Conservation (phyloP, 2,888 invertebrate species). For the Alsophila aescularia region DNA sequence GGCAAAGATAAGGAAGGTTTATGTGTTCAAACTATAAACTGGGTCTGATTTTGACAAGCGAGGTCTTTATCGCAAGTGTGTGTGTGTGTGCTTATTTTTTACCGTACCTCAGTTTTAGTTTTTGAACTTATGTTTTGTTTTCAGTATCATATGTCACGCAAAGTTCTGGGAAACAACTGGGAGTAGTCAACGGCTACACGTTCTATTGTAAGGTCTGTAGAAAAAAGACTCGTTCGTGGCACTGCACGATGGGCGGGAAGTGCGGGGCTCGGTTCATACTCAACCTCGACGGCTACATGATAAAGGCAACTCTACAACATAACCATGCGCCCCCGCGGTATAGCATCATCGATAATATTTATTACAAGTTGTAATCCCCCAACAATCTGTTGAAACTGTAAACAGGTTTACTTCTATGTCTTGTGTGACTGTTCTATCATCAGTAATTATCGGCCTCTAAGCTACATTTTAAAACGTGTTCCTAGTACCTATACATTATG, state of each 20-base stretch:
- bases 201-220: not conserved
- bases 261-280: constrained; percentile 12
- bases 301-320: not conserved
- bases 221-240: constrained; percentile 4
- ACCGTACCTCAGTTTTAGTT: no score
- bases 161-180: constrained; percentile 5
- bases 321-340: not conserved
- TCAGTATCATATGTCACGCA: constrained; percentile 7
- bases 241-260: constrained; percentile 7
- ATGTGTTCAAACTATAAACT: no score
- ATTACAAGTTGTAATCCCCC: not conserved
- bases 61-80: no score
- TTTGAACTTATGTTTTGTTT: not conserved
- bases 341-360: not conserved
- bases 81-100: no score
- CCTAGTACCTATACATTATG: no score
- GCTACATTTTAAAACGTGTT: no score
- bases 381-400: no score
- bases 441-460: no score
- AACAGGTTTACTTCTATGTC: no score
- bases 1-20: no score
- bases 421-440: no score
- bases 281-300: not conserved
- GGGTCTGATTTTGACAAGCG: no score
- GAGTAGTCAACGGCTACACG: constrained; percentile 2